These are phyloP conservation scores for Lepus townsendii DNA, from an alignment of 2,797 vertebrate species.

Conservation along the genomic window DNA sequence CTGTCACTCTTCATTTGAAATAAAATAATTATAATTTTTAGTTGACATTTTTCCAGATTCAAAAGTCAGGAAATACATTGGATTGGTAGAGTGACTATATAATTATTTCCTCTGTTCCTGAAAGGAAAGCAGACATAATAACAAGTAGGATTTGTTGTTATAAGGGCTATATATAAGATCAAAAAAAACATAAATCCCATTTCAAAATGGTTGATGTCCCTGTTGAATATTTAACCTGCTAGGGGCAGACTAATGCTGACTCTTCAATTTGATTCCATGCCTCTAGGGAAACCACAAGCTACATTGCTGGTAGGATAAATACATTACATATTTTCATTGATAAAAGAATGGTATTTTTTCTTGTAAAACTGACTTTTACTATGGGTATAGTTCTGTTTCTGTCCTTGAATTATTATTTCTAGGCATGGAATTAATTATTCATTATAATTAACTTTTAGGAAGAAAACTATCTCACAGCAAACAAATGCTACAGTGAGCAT, in stretches of 20 bases:
- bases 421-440: not conserved
- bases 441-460: not conserved
- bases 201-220: not conserved
- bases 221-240: not conserved
- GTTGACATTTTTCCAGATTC: not conserved
- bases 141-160: not conserved
- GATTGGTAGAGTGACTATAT: not conserved
- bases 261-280: not conserved
- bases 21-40: too few relatives aligned
- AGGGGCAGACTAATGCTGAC: not conserved
- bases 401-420: not conserved
- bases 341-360: not conserved
- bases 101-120: not conserved
- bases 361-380: not conserved
- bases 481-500: not conserved
- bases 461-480: not conserved
- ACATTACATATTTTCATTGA: not conserved
- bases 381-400: not conserved
- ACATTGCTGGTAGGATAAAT: not conserved
- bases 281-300: not conserved
- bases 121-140: not conserved
- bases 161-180: not conserved
- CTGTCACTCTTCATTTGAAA: too few relatives aligned
- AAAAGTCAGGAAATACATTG: not conserved
- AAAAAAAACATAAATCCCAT: not conserved